Conservation (phyloP, 1,140 invertebrate genomes). For the Gonioctena quinquepunctata region DNA sequence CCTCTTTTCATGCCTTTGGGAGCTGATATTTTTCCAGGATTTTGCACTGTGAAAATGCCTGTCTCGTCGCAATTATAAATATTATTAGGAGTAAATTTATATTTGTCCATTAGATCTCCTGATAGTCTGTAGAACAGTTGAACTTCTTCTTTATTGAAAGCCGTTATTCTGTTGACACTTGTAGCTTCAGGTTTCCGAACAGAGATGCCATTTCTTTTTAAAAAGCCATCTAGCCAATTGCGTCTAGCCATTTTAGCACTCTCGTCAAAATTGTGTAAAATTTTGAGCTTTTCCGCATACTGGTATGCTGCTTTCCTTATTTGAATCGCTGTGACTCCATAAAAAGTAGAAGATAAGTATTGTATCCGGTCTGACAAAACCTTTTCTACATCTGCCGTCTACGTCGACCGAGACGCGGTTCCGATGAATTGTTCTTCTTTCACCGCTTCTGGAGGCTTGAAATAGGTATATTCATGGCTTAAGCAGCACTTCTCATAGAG, state of each 20-base stretch:
- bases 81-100: background rate
- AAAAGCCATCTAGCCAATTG: slow-evolving; percentile 9
- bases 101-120: slow-evolving; percentile 15
- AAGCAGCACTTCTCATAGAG: background rate
- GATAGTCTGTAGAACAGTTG: slow-evolving; percentile 45
- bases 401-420: too few relatives aligned
- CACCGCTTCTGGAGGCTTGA: too few relatives aligned
- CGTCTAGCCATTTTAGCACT: too few relatives aligned
- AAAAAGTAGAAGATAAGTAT: too few relatives aligned
- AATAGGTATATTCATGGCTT: too few relatives aligned
- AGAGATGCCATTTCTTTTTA: slow-evolving; percentile 14
- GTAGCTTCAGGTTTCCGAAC: slow-evolving; percentile 39
- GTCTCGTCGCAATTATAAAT: slow-evolving; percentile 24
- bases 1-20: slow-evolving; percentile 16
- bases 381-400: too few relatives aligned
- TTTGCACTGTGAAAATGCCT: slow-evolving; percentile 11
- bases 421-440: too few relatives aligned
- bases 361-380: too few relatives aligned
- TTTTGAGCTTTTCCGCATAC: too few relatives aligned
- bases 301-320: too few relatives aligned
- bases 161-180: slow-evolving; percentile 30
- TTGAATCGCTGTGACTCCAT: too few relatives aligned
- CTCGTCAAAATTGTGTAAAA: too few relatives aligned
- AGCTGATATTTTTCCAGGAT: slow-evolving; percentile 15
- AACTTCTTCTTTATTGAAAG: slow-evolving; percentile 35